Evolutionary conservation across 2,888 invertebrate species (phyloP).

Genomic region (Hydrotaea diabolus): DNA sequence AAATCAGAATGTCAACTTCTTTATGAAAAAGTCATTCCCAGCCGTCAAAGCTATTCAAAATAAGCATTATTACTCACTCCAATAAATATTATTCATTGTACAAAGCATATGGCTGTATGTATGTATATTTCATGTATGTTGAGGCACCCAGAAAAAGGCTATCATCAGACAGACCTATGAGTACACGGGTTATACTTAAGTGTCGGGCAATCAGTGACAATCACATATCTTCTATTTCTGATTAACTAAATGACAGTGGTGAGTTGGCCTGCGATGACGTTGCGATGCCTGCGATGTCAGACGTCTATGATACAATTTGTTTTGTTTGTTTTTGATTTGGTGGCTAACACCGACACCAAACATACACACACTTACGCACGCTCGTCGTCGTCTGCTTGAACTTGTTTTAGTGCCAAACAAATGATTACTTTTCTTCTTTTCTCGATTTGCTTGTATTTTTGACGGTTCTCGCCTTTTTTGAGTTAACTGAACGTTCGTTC

Average conservation of each 20-base stretch:
- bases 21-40: too few relatives aligned
- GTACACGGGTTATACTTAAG: neutral
- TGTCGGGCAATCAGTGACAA: conserved; percentile 1
- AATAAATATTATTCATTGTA: too few relatives aligned
- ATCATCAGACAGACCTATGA: too few relatives aligned
- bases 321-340: conserved; percentile 7
- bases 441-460: neutral
- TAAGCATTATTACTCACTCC: too few relatives aligned
- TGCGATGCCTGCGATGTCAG: neutral
- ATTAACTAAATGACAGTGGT: neutral
- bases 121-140: too few relatives aligned
- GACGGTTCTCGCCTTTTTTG: neutral
- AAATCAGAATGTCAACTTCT: too few relatives aligned
- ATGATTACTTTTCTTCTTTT: conserved; percentile 22
- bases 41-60: too few relatives aligned
- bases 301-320: neutral
- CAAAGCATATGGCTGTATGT: too few relatives aligned
- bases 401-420: conserved; percentile 45
- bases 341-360: conserved; percentile 19
- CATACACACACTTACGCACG: neutral
- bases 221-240: neutral
- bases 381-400: conserved; percentile 34
- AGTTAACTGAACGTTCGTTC: neutral
- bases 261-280: neutral
- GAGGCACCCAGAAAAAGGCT: too few relatives aligned